These are phyloP conservation scores for Amphipyra berbera DNA, from an alignment of 2,888 invertebrate genomes.

Conservation along the genomic window DNA sequence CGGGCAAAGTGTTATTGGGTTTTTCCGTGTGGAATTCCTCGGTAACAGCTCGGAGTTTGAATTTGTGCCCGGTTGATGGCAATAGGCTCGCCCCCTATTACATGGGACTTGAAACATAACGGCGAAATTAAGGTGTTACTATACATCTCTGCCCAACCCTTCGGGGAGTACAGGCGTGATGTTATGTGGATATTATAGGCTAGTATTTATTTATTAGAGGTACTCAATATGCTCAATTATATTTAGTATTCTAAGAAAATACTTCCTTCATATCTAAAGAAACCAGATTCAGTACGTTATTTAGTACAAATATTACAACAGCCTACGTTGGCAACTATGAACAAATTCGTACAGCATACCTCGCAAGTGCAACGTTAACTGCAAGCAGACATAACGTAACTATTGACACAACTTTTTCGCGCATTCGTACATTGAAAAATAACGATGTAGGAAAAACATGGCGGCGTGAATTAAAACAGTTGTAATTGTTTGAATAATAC, in stretches of 20 bases:
- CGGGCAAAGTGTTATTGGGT: too few species aligned
- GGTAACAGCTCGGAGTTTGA: too few species aligned
- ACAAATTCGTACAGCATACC: slow-evolving; percentile 22
- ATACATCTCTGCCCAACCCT: too few species aligned
- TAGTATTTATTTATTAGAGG: too few species aligned
- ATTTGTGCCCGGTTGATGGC: too few species aligned
- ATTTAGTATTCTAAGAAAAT: neutral
- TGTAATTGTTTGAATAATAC: slow-evolving; percentile 22
- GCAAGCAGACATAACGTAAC: slow-evolving; percentile 37
- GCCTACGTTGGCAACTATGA: slow-evolving; percentile 13
- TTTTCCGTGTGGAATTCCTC: too few species aligned
- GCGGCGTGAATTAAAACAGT: slow-evolving; percentile 27
- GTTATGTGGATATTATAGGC: too few species aligned
- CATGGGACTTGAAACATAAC: too few species aligned
- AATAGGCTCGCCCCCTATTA: too few species aligned
- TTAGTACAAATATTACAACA: slow-evolving; percentile 16
- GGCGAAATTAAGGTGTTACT: too few species aligned
- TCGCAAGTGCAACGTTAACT: slow-evolving; percentile 36
- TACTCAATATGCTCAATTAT: too few species aligned
- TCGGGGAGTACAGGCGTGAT: too few species aligned
- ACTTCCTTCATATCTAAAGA: neutral
- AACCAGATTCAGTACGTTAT: slow-evolving; percentile 2
- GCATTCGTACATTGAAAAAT: slow-evolving; percentile 32
- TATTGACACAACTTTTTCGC: slow-evolving; percentile 44
- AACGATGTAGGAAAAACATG: slow-evolving; percentile 26